phyloP scores from a whole-genome alignment of 2,888 invertebrate genomes.

The Beris morrisii region DNA sequence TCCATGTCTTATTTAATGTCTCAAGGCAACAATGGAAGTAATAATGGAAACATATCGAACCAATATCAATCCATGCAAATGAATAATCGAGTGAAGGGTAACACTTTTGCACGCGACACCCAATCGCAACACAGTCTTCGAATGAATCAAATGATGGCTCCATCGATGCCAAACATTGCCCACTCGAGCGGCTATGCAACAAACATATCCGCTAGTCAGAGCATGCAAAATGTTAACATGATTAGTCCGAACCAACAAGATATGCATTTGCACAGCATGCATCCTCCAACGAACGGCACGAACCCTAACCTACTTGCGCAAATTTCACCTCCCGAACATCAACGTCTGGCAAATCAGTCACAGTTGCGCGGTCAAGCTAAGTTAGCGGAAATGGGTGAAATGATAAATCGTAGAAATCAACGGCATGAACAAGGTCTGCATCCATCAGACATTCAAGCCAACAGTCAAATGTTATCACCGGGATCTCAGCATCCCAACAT shows the following conservation, averaged over 20 bases:
- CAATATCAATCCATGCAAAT: conserved; percentile 42
- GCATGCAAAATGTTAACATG: conserved; percentile 56
- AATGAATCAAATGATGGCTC: conserved; percentile 55
- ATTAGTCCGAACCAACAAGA: conserved; percentile 42
- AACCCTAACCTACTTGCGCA: not conserved
- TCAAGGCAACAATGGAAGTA: conserved; percentile 49
- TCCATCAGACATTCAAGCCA: conserved; percentile 42
- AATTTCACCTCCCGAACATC: conserved; percentile 40
- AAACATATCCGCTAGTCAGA: conserved; percentile 53
- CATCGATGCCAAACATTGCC: conserved; percentile 57
- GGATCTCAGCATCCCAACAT: conserved; percentile 9
- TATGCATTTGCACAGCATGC: conserved; percentile 39
- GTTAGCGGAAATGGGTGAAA: conserved; percentile 80
- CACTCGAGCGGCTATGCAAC: conserved; percentile 45
- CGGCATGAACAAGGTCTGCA: conserved; percentile 50
- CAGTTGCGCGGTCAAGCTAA: conserved; percentile 62
- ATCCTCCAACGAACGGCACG: not conserved
- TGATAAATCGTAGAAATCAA: conserved; percentile 67
- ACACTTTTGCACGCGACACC: conserved; percentile 47
- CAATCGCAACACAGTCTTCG: conserved; percentile 50
- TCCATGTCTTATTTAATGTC: conserved; percentile 46
- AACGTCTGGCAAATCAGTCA: conserved; percentile 42
- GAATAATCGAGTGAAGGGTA: conserved; percentile 48
- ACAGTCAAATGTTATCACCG: conserved; percentile 2
- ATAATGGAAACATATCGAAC: conserved; percentile 46